A percentile compares a stretch with the other conserved stretches of the same genome.
These are phyloP conservation scores for Corydoras sp. DNA, from an alignment of 2,113 vertebrate species.

Conservation along the genomic window DNA sequence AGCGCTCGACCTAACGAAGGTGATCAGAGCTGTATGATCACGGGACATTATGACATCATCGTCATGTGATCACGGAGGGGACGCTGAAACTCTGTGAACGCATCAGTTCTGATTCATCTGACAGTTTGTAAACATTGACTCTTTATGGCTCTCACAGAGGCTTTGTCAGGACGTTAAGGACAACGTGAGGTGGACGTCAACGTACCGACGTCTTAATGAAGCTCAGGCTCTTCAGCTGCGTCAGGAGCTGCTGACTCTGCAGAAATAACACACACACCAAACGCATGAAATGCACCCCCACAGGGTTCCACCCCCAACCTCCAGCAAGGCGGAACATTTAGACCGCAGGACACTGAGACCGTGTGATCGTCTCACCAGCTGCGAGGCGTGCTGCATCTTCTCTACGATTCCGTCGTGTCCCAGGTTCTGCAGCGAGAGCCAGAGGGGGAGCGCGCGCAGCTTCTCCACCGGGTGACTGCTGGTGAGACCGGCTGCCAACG, in stretches of 20 bases:
- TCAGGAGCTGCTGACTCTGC: slow-evolving; percentile 85
- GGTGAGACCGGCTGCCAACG: slow-evolving; percentile 85
- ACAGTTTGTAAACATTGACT: no score
- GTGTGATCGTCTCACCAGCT: slow-evolving; percentile 78
- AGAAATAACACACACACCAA: slow-evolving; percentile 32
- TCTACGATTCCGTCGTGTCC: slow-evolving; percentile 86
- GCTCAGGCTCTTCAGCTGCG: slow-evolving; percentile 77
- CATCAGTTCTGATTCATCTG: no score
- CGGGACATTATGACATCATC: no score
- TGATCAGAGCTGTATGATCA: no score
- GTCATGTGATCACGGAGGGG: no score
- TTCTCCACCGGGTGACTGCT: slow-evolving; percentile 86
- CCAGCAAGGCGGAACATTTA: no score
- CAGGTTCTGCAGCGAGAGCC: slow-evolving; percentile 91
- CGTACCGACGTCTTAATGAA: slow-evolving; percentile 86
- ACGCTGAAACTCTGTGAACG: no score
- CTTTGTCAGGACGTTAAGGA: neutral
- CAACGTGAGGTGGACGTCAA: slow-evolving; percentile 20
- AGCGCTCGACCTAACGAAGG: no score
- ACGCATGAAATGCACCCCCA: neutral
- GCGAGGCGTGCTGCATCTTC: slow-evolving; percentile 78
- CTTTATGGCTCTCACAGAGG: slow-evolving; percentile 19
- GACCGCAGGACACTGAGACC: no score
- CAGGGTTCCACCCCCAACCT: no score
- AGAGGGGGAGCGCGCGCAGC: slow-evolving; percentile 86